Evolutionary conservation across 2,113 vertebrate species (phyloP).

Genomic region (Oxyura jamaicensis): DNA sequence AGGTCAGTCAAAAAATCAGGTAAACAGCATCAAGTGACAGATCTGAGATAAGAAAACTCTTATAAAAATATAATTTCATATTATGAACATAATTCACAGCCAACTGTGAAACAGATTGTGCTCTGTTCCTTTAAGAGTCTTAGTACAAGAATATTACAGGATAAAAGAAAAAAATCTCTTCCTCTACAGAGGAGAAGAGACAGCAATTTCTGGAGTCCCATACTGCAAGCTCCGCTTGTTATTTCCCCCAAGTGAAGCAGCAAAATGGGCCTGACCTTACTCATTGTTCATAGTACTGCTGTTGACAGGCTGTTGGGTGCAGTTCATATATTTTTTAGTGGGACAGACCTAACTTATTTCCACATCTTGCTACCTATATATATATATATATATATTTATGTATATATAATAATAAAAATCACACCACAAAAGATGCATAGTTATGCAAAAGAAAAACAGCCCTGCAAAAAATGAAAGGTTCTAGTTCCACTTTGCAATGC

Average conservation of each 20-base stretch:
- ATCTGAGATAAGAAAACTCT: not conserved
- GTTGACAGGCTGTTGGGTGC: fast-evolving
- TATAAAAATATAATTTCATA: not conserved
- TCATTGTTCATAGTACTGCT: not conserved
- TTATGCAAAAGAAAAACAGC: not conserved
- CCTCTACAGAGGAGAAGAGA: not conserved
- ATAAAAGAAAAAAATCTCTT: not conserved
- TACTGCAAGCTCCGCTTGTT: not conserved
- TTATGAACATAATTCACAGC: not conserved
- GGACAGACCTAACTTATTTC: not conserved
- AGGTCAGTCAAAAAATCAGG: not conserved
- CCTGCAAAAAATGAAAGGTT: not conserved
- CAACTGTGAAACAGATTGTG: not conserved
- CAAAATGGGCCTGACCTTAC: not conserved
- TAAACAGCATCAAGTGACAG: not conserved
- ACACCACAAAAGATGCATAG: not conserved
- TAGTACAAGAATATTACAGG: not conserved
- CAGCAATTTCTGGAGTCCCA: not conserved
- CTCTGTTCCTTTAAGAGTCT: not conserved
- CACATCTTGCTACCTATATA: not conserved
- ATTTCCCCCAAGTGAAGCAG: not conserved
- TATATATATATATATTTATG: too few relatives aligned
- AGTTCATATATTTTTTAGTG: not conserved
- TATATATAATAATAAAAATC: not conserved
- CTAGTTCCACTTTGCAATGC: not conserved